Evolutionary conservation across 2,797 vertebrate species (phyloP), one percentile per base, ranked within the genome.

Genomic region (Molossus alvarezi): DNA sequence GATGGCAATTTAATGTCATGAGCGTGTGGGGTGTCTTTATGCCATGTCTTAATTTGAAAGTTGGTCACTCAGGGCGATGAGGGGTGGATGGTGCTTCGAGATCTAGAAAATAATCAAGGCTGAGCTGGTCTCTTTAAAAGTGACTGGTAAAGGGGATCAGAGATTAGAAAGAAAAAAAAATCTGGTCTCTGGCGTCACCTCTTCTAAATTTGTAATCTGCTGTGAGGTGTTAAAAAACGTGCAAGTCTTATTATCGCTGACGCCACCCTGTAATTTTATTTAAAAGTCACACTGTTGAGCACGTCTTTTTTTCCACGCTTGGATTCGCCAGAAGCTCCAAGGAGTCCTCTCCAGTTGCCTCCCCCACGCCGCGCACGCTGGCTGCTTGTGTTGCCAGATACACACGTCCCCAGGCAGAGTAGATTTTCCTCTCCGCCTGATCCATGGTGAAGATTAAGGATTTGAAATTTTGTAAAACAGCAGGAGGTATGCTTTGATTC

Each of bases 291-390:
- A 73, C 79, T 91, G 62, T 33, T 84, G 37, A 45, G 29, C 20
- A 58, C 64, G 65, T 60, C 55, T 84, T 58, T 80, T 65, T 65
- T 81, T n/a, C 90, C 21, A 64, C 75, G 15, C 73, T 90, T 45
- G 77, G 58, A 82, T 85, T 95, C 96, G 82, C 85, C 64, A 10
- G 85, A 41, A 60, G 84, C 88, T 72, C 37, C 11, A 1, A 87
- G 72, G 87, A 75, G 81, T 15, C 41, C 51, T 83, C 92, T 73
- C 77, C 76, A 77, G 53, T 88, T 65, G 48, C 95, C 90, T 88
- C 90, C 94, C 89, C 86, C 45, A 6, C 77, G 9, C 11, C 53
- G 37, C 96, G 93, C 97, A 92, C 81, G 90, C 94, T 86, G 87
- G 94, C 95, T 71, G 65, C 80, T 14, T 2, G 76, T 29, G 33